A percentile compares a stretch with the other conserved stretches of the same genome.
Conservation (phyloP, 2,113 vertebrate genomes). For the Sterna hirundo region DNA sequence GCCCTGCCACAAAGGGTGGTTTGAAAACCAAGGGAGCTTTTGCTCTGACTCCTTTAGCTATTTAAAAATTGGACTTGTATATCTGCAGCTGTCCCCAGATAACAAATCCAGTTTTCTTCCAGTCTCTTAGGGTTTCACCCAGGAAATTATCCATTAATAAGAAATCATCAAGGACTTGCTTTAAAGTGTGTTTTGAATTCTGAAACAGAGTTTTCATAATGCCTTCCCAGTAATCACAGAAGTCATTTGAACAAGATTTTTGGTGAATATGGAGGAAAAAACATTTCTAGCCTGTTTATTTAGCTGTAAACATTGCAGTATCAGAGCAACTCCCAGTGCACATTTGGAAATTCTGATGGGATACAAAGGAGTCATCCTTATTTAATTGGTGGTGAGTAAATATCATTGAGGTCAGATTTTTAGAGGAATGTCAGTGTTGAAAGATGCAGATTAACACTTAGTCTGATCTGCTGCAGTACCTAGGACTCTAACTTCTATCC, state of each 20-base stretch:
- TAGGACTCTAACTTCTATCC: not conserved
- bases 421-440: not conserved
- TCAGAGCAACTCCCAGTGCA: not conserved
- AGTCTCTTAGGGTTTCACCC: not conserved
- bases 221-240: not conserved
- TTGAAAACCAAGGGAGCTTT: not conserved
- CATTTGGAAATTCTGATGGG: not conserved
- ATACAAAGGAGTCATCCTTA: not conserved
- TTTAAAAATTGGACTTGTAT: not conserved
- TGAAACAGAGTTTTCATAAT: not conserved
- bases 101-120: not conserved
- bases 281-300: not conserved
- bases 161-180: not conserved
- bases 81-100: not conserved
- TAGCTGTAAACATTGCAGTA: not conserved
- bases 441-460: not conserved
- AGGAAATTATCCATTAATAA: not conserved
- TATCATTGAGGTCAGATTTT: not conserved
- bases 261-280: not conserved
- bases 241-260: not conserved
- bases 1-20: rapidly evolving
- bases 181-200: not conserved
- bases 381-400: not conserved
- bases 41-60: not conserved
- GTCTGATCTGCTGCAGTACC: not conserved